Evolutionary conservation across 2,113 vertebrate genomes (phyloP).

Genomic region (Mesoclemmys tuberculata): DNA sequence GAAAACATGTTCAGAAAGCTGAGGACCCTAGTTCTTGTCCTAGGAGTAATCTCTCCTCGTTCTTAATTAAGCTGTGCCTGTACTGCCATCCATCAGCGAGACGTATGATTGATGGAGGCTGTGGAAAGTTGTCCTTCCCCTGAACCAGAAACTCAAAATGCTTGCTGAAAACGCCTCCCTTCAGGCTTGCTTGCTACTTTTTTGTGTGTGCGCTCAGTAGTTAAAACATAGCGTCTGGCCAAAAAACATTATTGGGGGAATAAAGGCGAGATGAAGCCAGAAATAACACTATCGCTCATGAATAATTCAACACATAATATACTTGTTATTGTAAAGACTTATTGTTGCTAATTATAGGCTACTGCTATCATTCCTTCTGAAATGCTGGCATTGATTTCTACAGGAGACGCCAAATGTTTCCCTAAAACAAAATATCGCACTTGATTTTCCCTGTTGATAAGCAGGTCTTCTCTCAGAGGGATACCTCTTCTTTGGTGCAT

Average conservation of each 20-base stretch:
- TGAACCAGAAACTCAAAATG: neutral
- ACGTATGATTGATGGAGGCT: fast-evolving
- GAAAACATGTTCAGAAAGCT: neutral
- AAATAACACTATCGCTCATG: conserved; percentile 43
- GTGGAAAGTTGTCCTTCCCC: neutral
- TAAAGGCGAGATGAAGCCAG: conserved; percentile 5
- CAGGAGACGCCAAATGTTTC: conserved; percentile 58
- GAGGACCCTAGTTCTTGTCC: neutral
- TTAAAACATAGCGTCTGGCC: neutral
- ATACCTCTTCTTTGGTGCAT: neutral
- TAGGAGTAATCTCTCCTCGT: neutral
- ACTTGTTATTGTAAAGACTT: conserved; percentile 55
- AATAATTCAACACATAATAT: conserved; percentile 67
- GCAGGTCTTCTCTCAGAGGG: neutral
- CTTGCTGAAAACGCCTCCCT: neutral
- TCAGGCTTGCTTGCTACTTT: neutral
- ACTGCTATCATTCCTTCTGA: conserved; percentile 1
- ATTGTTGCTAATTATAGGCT: conserved; percentile 64
- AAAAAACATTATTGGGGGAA: neutral
- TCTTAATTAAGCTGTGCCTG: neutral
- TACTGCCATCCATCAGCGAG: neutral
- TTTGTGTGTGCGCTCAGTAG: neutral
- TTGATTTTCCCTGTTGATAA: neutral
- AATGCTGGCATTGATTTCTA: conserved; percentile 53
- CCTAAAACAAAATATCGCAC: conserved; percentile 46